These are phyloP conservation scores for Sinohyriopsis cumingii DNA, from an alignment of 2,888 invertebrate species.

Conservation along the genomic window DNA sequence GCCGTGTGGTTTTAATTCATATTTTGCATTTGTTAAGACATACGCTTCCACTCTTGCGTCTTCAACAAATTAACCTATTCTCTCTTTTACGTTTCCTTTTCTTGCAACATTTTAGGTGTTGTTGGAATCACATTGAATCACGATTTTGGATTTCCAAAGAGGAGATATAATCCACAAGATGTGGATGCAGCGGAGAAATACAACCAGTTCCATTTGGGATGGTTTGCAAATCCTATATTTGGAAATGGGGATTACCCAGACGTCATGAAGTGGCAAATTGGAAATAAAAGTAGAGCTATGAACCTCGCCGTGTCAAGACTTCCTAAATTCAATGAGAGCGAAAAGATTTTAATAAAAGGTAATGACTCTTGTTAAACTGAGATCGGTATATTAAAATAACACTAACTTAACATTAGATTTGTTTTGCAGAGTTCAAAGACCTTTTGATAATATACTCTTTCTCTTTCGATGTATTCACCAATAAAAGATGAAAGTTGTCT, in stretches of 20 bases:
- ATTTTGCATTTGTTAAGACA: too few relatives aligned
- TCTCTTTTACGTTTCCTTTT: too few relatives aligned
- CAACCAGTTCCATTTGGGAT: conserved; percentile 53
- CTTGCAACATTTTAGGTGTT: conserved; percentile 27
- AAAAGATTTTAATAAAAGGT: conserved; percentile 62
- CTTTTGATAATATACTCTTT: too few relatives aligned
- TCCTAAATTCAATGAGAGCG: conserved; percentile 63
- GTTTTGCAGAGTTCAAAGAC: too few relatives aligned
- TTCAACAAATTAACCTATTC: background rate
- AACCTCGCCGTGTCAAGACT: conserved; percentile 47
- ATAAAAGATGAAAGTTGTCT: too few relatives aligned
- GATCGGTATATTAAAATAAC: too few relatives aligned
- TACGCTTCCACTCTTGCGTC: too few relatives aligned
- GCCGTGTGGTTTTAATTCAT: too few relatives aligned
- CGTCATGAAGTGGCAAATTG: conserved; percentile 50
- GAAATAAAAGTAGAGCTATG: conserved; percentile 43
- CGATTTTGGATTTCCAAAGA: conserved; percentile 37
- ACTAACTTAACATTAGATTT: too few relatives aligned
- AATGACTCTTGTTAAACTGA: background rate
- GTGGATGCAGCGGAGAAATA: conserved; percentile 43
- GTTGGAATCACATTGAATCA: conserved; percentile 49
- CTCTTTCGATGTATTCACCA: too few relatives aligned
- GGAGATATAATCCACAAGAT: conserved; percentile 32
- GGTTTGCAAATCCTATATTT: conserved; percentile 62
- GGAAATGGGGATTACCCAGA: conserved; percentile 74